phyloP scores from a whole-genome alignment of 2,113 vertebrate genomes.

The Phylloscopus whistleri region DNA sequence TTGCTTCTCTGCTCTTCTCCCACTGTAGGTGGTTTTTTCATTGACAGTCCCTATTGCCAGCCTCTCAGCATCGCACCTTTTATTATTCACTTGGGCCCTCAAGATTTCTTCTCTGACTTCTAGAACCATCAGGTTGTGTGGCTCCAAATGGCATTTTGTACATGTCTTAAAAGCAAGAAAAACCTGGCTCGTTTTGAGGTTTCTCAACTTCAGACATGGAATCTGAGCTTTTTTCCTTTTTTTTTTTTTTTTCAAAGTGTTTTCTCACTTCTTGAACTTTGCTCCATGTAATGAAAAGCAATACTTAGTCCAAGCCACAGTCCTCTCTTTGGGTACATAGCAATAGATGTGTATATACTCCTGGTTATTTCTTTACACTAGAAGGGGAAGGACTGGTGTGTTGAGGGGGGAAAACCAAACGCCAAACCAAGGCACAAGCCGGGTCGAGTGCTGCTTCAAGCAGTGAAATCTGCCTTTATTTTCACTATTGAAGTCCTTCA shows the following conservation, averaged over 20 bases:
- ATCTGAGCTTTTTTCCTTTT: constrained; percentile 62
- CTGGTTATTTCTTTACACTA: constrained; percentile 39
- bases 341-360: constrained; percentile 73
- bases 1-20: constrained; percentile 89
- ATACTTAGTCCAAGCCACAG: constrained; percentile 73
- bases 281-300: constrained; percentile 73
- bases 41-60: constrained; percentile 99
- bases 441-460: neutral
- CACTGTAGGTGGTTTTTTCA: constrained; percentile 98
- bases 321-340: constrained; percentile 72
- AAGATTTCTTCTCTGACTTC: constrained; percentile 99
- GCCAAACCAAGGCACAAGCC: neutral
- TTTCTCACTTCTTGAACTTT: constrained; percentile 54
- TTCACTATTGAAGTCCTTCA: neutral
- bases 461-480: neutral
- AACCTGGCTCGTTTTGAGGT: constrained; percentile 69
- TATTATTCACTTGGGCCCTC: constrained; percentile 98
- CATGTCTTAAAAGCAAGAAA: constrained; percentile 74
- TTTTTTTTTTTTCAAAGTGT: constrained; percentile 10
- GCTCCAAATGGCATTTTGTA: constrained; percentile 78
- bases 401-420: neutral
- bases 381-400: constrained; percentile 25
- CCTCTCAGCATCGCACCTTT: constrained; percentile 96
- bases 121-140: constrained; percentile 90
- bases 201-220: constrained; percentile 71